Percentiles rank a stretch among this genome's conserved stretches.
These are phyloP conservation scores for Crotalus tigris DNA, from an alignment of 2,113 vertebrate species.

Conservation along the genomic window DNA sequence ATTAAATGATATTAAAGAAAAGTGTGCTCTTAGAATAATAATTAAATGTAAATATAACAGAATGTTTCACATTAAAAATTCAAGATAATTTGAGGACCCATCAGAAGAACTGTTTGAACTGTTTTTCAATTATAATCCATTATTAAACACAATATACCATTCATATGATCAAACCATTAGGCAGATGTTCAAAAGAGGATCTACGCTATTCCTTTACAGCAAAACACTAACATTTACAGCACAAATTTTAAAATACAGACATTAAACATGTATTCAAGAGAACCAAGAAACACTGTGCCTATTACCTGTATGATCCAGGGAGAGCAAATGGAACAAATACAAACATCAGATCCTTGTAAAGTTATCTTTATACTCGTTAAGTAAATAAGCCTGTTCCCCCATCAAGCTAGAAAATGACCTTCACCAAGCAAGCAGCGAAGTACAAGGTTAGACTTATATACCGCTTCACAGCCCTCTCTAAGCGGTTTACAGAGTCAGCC, in stretches of 20 bases:
- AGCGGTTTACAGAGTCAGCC: no score
- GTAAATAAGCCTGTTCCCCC: neutral
- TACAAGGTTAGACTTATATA: no score
- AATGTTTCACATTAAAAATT: neutral
- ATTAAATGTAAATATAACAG: constrained; percentile 11
- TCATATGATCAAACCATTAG: neutral
- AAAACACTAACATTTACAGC: neutral
- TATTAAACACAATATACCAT: neutral
- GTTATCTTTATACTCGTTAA: neutral
- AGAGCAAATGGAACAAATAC: neutral
- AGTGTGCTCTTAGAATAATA: neutral
- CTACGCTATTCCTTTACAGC: neutral
- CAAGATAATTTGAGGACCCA: neutral
- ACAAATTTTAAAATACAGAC: neutral
- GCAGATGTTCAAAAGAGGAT: neutral
- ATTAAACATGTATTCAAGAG: neutral
- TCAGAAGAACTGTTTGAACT: neutral
- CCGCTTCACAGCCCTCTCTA: no score
- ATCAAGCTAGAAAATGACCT: neutral
- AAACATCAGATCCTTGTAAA: neutral
- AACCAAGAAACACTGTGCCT: neutral
- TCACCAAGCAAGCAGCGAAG: neutral
- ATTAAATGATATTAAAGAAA: neutral
- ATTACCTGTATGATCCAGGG: neutral
- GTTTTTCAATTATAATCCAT: neutral